Evolutionary conservation across 2,888 invertebrate species (phyloP).

Genomic region (Glomeris marginata): DNA sequence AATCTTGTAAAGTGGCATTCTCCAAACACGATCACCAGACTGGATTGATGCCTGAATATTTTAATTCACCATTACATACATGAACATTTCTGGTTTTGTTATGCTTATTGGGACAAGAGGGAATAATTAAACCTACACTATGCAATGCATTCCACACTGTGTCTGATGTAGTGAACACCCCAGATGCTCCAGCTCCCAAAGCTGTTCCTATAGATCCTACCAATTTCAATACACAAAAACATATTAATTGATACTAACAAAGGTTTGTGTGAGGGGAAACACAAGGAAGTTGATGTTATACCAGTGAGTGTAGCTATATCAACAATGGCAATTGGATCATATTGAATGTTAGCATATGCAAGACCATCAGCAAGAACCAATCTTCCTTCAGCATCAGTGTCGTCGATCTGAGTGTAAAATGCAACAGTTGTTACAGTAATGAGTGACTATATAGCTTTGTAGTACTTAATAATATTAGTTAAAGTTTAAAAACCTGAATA

Average conservation of each 20-base stretch:
- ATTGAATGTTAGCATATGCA: conserved; percentile 50
- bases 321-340: conserved; percentile 51
- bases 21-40: conserved; percentile 68
- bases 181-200: conserved; percentile 50
- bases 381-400: conserved; percentile 66
- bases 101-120: too few species aligned
- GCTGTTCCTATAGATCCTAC: conserved; percentile 44
- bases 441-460: too few species aligned
- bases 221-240: neutral
- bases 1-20: conserved; percentile 61
- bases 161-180: conserved; percentile 55
- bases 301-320: conserved; percentile 67
- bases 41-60: neutral
- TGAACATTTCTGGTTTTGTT: too few species aligned
- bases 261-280: too few species aligned
- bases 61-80: too few species aligned
- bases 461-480: too few species aligned
- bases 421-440: neutral
- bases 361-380: conserved; percentile 65
- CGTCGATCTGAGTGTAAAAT: conserved; percentile 37
- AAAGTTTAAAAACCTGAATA: conserved; percentile 2
- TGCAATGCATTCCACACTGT: conserved; percentile 49
- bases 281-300: too few species aligned
- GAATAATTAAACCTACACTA: conserved; percentile 43
- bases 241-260: too few species aligned